A percentile compares a stretch with the other conserved stretches of the same genome.
Conservation (phyloP, 2,113 vertebrate species). For the Phalacrocorax aristotelis region DNA sequence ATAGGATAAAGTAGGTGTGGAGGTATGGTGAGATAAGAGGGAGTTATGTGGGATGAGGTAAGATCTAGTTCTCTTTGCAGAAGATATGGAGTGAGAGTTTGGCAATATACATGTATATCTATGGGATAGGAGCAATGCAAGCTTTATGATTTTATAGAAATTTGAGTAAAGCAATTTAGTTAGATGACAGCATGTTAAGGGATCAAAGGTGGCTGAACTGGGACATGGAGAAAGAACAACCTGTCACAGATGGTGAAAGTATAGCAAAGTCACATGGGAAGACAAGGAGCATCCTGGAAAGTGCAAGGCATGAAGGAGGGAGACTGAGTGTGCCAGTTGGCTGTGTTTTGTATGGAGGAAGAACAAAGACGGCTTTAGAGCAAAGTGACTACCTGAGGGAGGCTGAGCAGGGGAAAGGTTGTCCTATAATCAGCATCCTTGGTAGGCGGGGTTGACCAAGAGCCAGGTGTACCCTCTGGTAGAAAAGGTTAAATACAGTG, state of each 20-base stretch:
- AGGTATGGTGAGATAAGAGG: neutral
- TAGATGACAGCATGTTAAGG: neutral
- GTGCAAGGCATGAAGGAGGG: neutral
- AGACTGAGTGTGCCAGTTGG: accelerated
- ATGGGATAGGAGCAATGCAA: neutral
- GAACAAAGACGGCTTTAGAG: neutral
- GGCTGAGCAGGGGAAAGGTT: neutral
- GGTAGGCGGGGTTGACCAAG: neutral
- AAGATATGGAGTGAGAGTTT: neutral
- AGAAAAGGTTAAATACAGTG: neutral
- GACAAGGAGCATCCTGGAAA: neutral
- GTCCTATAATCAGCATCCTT: accelerated
- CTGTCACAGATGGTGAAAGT: neutral
- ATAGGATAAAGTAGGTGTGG: neutral
- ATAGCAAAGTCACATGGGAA: neutral
- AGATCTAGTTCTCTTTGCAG: neutral
- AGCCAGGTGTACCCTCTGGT: neutral
- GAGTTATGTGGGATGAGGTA: neutral
- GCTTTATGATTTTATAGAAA: neutral
- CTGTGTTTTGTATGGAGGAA: neutral
- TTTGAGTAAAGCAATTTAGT: neutral
- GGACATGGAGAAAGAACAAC: neutral
- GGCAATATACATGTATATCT: accelerated
- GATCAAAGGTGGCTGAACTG: neutral
- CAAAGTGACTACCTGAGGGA: neutral